Conservation (phyloP, 2,888 invertebrate genomes). For the Diachrysia chrysitis region DNA sequence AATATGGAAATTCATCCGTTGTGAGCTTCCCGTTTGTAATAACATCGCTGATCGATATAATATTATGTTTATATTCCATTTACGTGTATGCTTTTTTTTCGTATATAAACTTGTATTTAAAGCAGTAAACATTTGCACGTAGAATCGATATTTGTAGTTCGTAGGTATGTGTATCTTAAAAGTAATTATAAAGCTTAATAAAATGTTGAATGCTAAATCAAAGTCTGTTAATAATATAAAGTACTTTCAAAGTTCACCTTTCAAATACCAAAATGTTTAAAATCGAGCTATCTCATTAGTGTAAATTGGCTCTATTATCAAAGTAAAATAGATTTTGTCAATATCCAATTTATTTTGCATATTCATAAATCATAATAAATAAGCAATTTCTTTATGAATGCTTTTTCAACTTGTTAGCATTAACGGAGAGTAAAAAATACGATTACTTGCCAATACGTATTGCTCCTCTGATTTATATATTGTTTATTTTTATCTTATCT, state of each 20-base stretch:
- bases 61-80: constrained; percentile 42
- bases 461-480: constrained; percentile 51
- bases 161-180: background rate
- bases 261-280: constrained; percentile 9
- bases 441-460: constrained; percentile 55
- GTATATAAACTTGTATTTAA: background rate
- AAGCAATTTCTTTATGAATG: constrained; percentile 65
- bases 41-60: constrained; percentile 74
- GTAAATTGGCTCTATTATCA: constrained; percentile 27
- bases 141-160: background rate
- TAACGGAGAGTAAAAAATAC: constrained; percentile 57
- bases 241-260: constrained; percentile 1
- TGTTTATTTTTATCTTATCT: constrained; percentile 48
- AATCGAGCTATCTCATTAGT: constrained; percentile 42
- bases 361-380: constrained; percentile 70
- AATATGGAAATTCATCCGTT: constrained; percentile 83
- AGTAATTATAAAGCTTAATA: background rate
- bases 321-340: constrained; percentile 56
- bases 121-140: background rate
- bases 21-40: constrained; percentile 80
- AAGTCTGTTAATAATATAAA: constrained; percentile 1
- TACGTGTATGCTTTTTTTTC: constrained; percentile 36
- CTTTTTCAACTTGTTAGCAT: constrained; percentile 51
- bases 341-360: constrained; percentile 63
- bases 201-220: background rate